Conservation (phyloP, 1,140 invertebrate species). For the Papilio glaucus region DNA sequence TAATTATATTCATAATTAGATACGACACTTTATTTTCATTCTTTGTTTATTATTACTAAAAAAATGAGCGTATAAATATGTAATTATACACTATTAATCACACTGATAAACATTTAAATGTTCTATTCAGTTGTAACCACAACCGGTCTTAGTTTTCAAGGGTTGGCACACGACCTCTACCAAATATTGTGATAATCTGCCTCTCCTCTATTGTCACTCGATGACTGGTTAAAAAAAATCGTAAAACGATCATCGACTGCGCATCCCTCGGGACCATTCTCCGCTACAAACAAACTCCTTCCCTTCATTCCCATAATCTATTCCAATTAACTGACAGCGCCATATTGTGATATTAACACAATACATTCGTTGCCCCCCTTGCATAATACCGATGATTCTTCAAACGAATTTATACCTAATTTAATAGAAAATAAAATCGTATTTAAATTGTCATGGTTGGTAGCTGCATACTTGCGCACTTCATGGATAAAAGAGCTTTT, state of each 20-base stretch:
- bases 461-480: slow-evolving; percentile 32
- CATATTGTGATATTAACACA: slow-evolving; percentile 83
- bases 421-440: background rate
- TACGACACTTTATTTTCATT: background rate
- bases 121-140: slow-evolving; percentile 35
- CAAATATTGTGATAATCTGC: slow-evolving; percentile 81
- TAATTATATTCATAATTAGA: too few species aligned
- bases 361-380: slow-evolving; percentile 68
- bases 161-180: slow-evolving; percentile 63
- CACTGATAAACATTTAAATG: slow-evolving; percentile 22
- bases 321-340: slow-evolving; percentile 83
- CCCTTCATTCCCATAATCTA: slow-evolving; percentile 82
- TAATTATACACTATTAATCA: slow-evolving; percentile 34
- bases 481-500: slow-evolving; percentile 35
- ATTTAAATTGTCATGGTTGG: background rate
- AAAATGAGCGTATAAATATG: slow-evolving; percentile 13
- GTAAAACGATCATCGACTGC: slow-evolving; percentile 62
- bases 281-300: slow-evolving; percentile 57
- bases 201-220: slow-evolving; percentile 69
- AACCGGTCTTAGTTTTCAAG: slow-evolving; percentile 59
- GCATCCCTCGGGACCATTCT: slow-evolving; percentile 70
- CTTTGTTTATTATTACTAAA: background rate
- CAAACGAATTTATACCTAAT: slow-evolving; percentile 8
- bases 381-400: slow-evolving; percentile 25
- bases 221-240: slow-evolving; percentile 81